A percentile compares a stretch with the other conserved stretches of the same genome.
Evolutionary conservation across 2,888 invertebrate species (phyloP).

Genomic region (Coremacera marginata): DNA sequence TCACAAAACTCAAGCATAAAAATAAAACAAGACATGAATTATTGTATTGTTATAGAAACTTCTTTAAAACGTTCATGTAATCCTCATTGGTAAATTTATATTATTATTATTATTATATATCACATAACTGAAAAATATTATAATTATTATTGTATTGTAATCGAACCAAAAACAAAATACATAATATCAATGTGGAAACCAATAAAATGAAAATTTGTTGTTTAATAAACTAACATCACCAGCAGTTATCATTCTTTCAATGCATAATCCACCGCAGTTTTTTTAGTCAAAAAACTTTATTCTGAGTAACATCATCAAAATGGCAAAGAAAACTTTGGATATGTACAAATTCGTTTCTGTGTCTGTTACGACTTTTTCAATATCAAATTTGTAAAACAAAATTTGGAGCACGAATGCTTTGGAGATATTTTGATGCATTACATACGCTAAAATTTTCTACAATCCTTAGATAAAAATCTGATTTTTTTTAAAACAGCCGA

Average conservation of each 20-base stretch:
- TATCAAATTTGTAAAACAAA: not conserved
- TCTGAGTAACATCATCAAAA: too few species aligned
- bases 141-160: slow-evolving; percentile 3
- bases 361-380: too few species aligned
- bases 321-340: too few species aligned
- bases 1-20: not conserved
- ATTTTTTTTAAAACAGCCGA: not conserved
- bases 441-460: not conserved
- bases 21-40: slow-evolving; percentile 22
- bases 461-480: not conserved
- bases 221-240: not conserved
- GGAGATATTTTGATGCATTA: not conserved
- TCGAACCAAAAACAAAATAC: not conserved
- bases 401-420: not conserved
- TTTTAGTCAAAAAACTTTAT: not conserved
- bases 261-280: not conserved
- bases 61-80: slow-evolving; percentile 1
- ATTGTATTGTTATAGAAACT: slow-evolving; percentile 28
- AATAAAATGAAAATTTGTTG: slow-evolving; percentile 5
- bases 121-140: not conserved
- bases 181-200: slow-evolving; percentile 17
- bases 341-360: too few species aligned
- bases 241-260: too few species aligned
- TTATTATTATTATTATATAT: not conserved
- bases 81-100: slow-evolving; percentile 1